Evolutionary conservation across 2,888 invertebrate genomes (phyloP).

Genomic region (Coremacera marginata): DNA sequence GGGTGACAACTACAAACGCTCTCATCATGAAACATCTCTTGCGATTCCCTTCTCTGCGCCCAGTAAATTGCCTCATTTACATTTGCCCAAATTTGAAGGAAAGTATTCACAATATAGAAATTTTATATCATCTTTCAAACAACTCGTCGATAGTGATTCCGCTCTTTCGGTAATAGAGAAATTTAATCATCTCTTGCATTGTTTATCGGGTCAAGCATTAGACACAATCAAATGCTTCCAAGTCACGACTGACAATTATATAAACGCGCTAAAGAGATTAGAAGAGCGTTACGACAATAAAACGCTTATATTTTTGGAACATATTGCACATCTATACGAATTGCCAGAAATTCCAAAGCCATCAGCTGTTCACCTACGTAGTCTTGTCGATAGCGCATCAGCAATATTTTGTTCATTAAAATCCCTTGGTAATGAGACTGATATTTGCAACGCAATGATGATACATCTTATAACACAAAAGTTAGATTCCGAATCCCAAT

Average conservation of each 20-base stretch:
- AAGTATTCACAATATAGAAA: slow-evolving; percentile 1
- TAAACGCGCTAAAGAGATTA: slow-evolving; percentile 8
- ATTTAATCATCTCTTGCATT: slow-evolving; percentile 25
- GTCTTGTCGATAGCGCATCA: slow-evolving; percentile 37
- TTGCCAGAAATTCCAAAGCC: neutral
- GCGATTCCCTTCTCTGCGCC: neutral
- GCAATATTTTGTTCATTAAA: slow-evolving; percentile 37
- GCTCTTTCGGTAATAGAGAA: neutral
- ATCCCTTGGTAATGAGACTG: slow-evolving; percentile 3
- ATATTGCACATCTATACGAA: neutral
- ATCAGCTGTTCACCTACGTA: slow-evolving; percentile 28
- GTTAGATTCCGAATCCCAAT: too few species aligned
- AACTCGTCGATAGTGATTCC: neutral
- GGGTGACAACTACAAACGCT: neutral
- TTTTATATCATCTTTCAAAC: neutral
- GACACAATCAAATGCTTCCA: slow-evolving; percentile 8
- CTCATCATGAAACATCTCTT: neutral
- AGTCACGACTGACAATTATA: slow-evolving; percentile 18
- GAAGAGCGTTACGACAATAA: slow-evolving; percentile 16
- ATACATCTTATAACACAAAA: too few species aligned
- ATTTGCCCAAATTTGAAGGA: neutral
- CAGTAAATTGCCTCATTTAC: neutral
- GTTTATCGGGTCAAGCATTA: slow-evolving; percentile 17
- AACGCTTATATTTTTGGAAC: slow-evolving; percentile 7
- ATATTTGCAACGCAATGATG: slow-evolving; percentile 5